phyloP scores from a whole-genome alignment of 2,113 vertebrate genomes.

The Paratilapia polleni region DNA sequence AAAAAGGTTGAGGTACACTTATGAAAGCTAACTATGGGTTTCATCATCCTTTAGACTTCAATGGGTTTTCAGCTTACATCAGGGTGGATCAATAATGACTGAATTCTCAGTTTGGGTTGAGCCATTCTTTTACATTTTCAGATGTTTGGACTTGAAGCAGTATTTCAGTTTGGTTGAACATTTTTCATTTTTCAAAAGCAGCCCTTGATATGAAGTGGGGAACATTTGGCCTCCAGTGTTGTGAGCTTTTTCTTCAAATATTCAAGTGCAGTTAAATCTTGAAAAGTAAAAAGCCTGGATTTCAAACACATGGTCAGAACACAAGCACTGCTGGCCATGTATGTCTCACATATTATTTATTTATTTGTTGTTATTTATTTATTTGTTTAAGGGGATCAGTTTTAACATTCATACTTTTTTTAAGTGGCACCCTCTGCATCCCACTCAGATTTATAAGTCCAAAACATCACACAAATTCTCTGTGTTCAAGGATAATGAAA shows the following conservation, averaged over 20 bases:
- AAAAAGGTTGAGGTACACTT: neutral
- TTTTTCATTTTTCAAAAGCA: conserved; percentile 28
- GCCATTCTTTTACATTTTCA: conserved; percentile 1
- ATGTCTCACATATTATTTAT: neutral
- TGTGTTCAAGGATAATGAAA: neutral
- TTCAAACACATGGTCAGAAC: neutral
- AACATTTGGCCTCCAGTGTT: neutral
- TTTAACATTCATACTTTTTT: neutral
- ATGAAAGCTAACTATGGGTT: neutral
- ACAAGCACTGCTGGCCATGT: neutral
- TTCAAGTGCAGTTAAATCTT: conserved; percentile 5
- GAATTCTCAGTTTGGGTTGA: neutral
- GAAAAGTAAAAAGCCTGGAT: neutral
- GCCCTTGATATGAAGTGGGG: neutral
- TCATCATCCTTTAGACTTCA: conserved; percentile 32
- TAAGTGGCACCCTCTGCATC: neutral
- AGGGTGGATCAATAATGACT: conserved; percentile 1
- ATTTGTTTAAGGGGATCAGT: neutral
- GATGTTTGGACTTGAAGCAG: conserved; percentile 12
- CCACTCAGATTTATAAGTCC: neutral
- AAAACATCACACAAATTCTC: neutral
- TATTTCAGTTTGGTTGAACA: conserved; percentile 17
- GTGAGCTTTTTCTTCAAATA: neutral
- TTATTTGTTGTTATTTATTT: too few relatives aligned
- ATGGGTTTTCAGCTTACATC: neutral